Base-by-base conservation (phyloP, 1,140 invertebrate species). In the Monochamus saltuarius region DNA sequence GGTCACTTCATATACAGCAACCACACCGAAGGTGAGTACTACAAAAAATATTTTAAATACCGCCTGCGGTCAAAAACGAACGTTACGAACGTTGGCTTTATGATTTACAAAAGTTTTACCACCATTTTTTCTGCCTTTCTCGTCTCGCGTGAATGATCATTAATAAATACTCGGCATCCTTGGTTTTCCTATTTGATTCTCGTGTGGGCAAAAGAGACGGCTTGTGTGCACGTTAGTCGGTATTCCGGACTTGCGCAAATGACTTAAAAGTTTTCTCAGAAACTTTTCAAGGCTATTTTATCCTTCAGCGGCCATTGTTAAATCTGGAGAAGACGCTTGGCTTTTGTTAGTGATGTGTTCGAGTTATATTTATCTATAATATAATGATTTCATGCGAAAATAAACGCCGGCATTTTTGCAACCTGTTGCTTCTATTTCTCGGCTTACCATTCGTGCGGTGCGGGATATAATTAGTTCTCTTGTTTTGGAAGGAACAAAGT, bases 241-340 rank as follows among this genome's bases (percentile, higher is more conserved):
- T 1, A 22, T 46, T 40, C 34, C 10, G 58, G 45, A 65, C 64
- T 66, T 69, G 65, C 69, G 71, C 61, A 71, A 64, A 73, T 60
- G 54, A 69, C 70, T 72, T 73, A 61, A 66, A 75, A 73, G 64
- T 74, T 71, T 74, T 73, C 71, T 73, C 61, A 70, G 68, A 72
- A 75, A 67, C 52, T 69, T 69, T 70, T 74, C 73, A 76, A 76
- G 73, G 74, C 67, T 72, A 66, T 67, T 67, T 64, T 52, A 70
- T 73, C 68, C 68, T 73, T 73, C 62, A 67, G 75, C 71, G 66
- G 73, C 73, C 73, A 75, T 75, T 76, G 73, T 72, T 73, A 68
- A 72, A 68, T 69, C 64, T 52, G 64, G 60, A 35, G 59, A 72
- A 74, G 71, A 72, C 73, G 73, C 69, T 71, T 73, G 62, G 62